phyloP scores from a whole-genome alignment of 2,888 invertebrate species.

The Drosophila prostipennis region DNA sequence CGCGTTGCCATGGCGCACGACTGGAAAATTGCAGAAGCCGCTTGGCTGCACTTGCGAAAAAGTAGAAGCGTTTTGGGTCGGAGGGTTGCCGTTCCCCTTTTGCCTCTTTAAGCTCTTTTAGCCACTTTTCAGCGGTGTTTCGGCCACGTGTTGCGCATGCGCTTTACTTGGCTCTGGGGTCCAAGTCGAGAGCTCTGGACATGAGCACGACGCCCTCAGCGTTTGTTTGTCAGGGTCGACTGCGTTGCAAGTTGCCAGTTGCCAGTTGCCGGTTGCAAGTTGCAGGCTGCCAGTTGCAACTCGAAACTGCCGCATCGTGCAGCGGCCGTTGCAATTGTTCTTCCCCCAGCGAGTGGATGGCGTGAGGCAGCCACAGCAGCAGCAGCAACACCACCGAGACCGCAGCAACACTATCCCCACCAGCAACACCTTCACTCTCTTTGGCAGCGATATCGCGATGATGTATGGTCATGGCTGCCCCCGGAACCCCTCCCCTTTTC shows the following conservation, averaged over 20 bases:
- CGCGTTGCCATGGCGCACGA: slow-evolving; percentile 74
- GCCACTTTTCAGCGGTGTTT: slow-evolving; percentile 31
- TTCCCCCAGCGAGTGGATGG: slow-evolving; percentile 36
- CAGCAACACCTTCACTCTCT: slow-evolving; percentile 75
- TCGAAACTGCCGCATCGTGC: slow-evolving; percentile 67
- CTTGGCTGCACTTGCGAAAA: slow-evolving; percentile 58
- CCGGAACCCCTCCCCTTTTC: slow-evolving; percentile 2
- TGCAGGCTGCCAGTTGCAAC: slow-evolving; percentile 36
- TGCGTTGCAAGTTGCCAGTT: slow-evolving; percentile 53
- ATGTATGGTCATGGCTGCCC: slow-evolving; percentile 70
- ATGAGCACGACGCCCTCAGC: slow-evolving; percentile 72
- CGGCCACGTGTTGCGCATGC: slow-evolving; percentile 83
- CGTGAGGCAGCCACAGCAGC: slow-evolving; percentile 46
- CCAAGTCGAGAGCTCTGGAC: slow-evolving; percentile 53
- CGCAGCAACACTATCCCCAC: slow-evolving; percentile 38
- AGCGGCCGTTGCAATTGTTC: slow-evolving; percentile 71
- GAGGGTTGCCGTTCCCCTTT: slow-evolving; percentile 14
- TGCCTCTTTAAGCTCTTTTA: slow-evolving; percentile 9
- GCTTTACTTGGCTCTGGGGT: slow-evolving; percentile 49
- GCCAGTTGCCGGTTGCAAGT: slow-evolving; percentile 9
- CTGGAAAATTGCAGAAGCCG: slow-evolving; percentile 74
- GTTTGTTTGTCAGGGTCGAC: slow-evolving; percentile 76
- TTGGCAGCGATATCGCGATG: slow-evolving; percentile 69
- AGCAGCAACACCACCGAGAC: slow-evolving; percentile 17
- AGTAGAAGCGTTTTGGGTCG: slow-evolving; percentile 26